Conservation (phyloP, 2,888 invertebrate species). For the Cosmorhoe ocellata region DNA sequence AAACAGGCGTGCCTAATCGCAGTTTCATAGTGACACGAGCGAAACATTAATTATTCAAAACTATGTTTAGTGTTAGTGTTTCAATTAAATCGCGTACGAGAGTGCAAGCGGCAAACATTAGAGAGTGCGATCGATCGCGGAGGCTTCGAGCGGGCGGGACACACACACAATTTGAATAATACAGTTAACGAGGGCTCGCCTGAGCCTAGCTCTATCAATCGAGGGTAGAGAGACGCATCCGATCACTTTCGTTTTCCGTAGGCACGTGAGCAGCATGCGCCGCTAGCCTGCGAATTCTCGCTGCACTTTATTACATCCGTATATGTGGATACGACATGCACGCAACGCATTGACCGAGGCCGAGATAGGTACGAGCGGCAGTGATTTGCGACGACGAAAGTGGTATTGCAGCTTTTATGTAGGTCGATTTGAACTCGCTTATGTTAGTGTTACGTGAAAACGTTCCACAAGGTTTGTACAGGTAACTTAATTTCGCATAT, state of each 20-base stretch:
- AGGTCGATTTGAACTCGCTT: slow-evolving; percentile 72
- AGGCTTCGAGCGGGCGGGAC: slow-evolving; percentile 39
- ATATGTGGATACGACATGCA: slow-evolving; percentile 79
- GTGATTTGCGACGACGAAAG: slow-evolving; percentile 82
- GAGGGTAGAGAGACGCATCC: slow-evolving; percentile 74
- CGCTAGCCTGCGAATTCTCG: slow-evolving; percentile 75
- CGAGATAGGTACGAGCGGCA: slow-evolving; percentile 76
- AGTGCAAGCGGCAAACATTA: slow-evolving; percentile 55
- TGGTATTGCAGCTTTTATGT: slow-evolving; percentile 81
- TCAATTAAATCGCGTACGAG: slow-evolving; percentile 51
- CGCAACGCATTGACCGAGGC: slow-evolving; percentile 80
- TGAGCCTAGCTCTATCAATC: slow-evolving; percentile 69
- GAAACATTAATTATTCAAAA: slow-evolving; percentile 40
- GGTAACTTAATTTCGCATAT: slow-evolving; percentile 34
- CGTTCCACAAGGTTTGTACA: slow-evolving; percentile 39
- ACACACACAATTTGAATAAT: slow-evolving; percentile 73
- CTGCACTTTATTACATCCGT: slow-evolving; percentile 78
- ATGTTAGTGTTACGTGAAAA: slow-evolving; percentile 72
- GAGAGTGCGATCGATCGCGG: slow-evolving; percentile 60
- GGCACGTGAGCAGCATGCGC: slow-evolving; percentile 76
- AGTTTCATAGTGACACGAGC: slow-evolving; percentile 30
- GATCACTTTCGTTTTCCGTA: slow-evolving; percentile 77
- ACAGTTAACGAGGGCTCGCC: slow-evolving; percentile 71
- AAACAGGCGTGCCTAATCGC: slow-evolving; percentile 33
- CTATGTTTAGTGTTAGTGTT: slow-evolving; percentile 44